Conservation (phyloP, 2,888 invertebrate genomes). For the Ochropleura leucogaster region DNA sequence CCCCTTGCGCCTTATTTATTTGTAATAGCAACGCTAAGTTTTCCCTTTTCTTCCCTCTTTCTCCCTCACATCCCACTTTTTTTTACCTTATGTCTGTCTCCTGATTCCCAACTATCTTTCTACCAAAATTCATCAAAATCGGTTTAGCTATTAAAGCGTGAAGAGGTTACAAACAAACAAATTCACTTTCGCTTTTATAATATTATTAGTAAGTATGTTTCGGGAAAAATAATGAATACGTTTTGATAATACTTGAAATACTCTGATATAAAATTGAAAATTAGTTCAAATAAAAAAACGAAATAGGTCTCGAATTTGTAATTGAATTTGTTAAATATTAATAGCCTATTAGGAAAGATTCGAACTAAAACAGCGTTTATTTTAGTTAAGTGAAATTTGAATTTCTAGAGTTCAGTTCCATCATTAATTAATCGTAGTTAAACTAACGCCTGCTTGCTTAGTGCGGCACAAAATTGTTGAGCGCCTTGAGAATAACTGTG, state of each 20-base stretch:
- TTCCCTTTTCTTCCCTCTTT: no score
- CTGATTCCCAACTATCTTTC: no score
- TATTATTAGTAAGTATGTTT: no score
- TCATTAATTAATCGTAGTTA: neutral
- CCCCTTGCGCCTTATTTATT: no score
- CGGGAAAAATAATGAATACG: neutral
- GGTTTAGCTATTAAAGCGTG: no score
- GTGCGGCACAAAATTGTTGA: conserved; percentile 18
- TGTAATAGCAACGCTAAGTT: no score
- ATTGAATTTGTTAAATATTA: neutral
- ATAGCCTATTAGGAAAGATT: neutral
- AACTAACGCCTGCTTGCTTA: conserved; percentile 6
- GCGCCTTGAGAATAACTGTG: conserved; percentile 50
- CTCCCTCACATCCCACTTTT: no score
- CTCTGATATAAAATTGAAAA: neutral
- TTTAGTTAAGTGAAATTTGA: neutral
- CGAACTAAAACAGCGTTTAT: neutral
- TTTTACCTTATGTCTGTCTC: no score
- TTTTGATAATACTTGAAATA: neutral
- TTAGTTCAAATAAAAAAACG: neutral
- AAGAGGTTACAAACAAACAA: no score
- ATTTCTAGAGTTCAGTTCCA: neutral
- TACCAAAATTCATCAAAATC: no score
- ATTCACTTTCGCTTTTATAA: no score
- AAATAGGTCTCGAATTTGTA: conserved; percentile 1